Conservation (phyloP, 1,140 invertebrate species). For the Neocloeon triangulifer region DNA sequence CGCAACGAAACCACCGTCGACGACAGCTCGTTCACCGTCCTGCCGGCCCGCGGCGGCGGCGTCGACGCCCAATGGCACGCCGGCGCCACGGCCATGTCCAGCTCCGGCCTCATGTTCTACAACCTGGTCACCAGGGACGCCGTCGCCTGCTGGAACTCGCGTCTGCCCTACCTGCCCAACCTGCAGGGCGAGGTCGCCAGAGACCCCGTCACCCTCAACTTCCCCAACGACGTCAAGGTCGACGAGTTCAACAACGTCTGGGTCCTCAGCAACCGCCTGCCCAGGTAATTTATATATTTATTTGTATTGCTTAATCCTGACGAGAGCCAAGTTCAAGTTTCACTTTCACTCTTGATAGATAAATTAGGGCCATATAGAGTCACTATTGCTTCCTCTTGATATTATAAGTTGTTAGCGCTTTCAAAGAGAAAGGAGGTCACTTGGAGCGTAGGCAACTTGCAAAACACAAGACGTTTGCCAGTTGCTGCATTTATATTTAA, state of each 20-base stretch:
- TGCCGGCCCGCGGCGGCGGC: constrained; percentile 33
- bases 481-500: no score
- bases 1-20: constrained; percentile 31
- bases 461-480: constrained; percentile 36
- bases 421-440: no score
- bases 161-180: constrained; percentile 31
- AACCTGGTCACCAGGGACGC: constrained; percentile 56
- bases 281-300: no score
- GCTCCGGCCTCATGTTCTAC: constrained; percentile 46
- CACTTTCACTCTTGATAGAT: no score
- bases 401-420: no score
- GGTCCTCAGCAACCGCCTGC: constrained; percentile 62
- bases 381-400: no score
- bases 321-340: no score
- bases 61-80: constrained; percentile 27
- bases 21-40: constrained; percentile 46
- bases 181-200: constrained; percentile 34
- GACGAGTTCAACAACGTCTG: constrained; percentile 34
- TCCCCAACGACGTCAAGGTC: constrained; percentile 56
- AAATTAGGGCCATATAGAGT: no score
- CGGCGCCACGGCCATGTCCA: constrained; percentile 49
- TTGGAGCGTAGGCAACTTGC: no score
- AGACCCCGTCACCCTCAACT: constrained; percentile 48
- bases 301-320: no score
- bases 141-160: constrained; percentile 56